Evolutionary conservation across 2,888 invertebrate genomes (phyloP), one percentile per base, ranked within the genome.

Genomic region (Heliothis peltigera): DNA sequence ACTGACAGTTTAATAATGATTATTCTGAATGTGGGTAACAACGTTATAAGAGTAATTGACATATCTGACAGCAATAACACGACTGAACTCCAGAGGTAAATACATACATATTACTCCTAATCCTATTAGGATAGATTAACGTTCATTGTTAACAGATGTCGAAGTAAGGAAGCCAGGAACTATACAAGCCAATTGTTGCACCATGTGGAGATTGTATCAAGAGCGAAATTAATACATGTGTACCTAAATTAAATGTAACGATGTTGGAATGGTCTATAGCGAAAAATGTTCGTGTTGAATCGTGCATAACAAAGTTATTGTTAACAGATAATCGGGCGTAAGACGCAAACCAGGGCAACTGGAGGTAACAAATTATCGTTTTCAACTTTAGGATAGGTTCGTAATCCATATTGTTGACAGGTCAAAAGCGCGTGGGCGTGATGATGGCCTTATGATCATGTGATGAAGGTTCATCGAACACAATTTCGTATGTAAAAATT

Each of bases 61-160:
- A 43, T 21, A 56, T 28, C 18, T 18, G 22, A 4, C 19, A 1
- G 25, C 17, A 28, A 15, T 44, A 25, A 66, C 17, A 39, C 4
- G n/a, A 5, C 39, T 15, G 64, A 52, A 47, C 19, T 19, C n/a
- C 7, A 18, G 32, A 53, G 32, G 48, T 58, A 59, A 3, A 46
- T 12, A 54, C n/a, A n/a, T n/a, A n/a, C n/a, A 10, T 51, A 44
- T 54, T 25, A 32, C 17, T 42, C 25, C 51, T 12, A 22, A n/a
- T 39, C 8, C 0, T 35, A 46, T n/a, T 46, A 55, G 70, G 22
- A 18, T 60, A 75, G 46, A 28, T 17, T 70, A 62, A 62, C 19
- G 4, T 17, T 42, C 55, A 56, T 75, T 75, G 55, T 70, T 62
- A 57, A 75, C 76, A 70, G 70, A 57, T 70, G n/a, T 48, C 12